phyloP scores from a whole-genome alignment of 2,113 vertebrate species.

The Pseudolaguvia tuberculata region DNA sequence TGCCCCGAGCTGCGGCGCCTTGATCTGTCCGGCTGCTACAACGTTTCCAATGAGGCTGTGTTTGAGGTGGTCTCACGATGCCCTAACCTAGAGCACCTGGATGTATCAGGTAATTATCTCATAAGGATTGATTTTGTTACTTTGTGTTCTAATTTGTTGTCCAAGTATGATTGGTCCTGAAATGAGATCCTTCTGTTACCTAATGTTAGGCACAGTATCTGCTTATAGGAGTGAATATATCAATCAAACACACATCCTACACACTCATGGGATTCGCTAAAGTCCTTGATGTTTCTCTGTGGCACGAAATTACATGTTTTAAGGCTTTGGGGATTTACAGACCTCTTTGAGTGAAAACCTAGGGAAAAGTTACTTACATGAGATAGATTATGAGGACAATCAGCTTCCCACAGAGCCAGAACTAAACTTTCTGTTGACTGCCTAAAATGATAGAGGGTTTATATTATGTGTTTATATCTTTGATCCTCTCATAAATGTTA shows the following conservation, averaged over 20 bases:
- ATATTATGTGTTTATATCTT: neutral
- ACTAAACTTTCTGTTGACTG: constrained; percentile 4
- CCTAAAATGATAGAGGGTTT: neutral
- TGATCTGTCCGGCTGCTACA: constrained; percentile 91
- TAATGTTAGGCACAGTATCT: neutral
- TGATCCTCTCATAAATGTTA: neutral
- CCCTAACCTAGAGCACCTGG: constrained; percentile 92
- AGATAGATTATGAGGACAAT: neutral
- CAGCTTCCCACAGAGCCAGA: constrained; percentile 17
- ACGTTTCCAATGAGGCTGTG: constrained; percentile 93
- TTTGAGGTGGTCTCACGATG: constrained; percentile 96
- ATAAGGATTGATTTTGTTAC: neutral
- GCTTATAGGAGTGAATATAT: neutral
- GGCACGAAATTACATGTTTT: constrained; percentile 19
- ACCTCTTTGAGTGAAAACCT: constrained; percentile 7
- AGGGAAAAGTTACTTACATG: constrained; percentile 8
- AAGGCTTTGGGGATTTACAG: constrained; percentile 23
- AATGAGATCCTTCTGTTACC: neutral
- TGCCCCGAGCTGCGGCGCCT: constrained; percentile 89
- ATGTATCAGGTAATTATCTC: constrained; percentile 84
- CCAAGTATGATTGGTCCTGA: neutral
- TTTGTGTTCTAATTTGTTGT: neutral
- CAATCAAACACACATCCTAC: constrained; percentile 24
- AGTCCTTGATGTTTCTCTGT: constrained; percentile 26
- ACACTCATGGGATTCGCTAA: neutral